A percentile compares a stretch with the other conserved stretches of the same genome.
Evolutionary conservation across 2,113 vertebrate genomes (phyloP).

Genomic region (Archilochus colubris): DNA sequence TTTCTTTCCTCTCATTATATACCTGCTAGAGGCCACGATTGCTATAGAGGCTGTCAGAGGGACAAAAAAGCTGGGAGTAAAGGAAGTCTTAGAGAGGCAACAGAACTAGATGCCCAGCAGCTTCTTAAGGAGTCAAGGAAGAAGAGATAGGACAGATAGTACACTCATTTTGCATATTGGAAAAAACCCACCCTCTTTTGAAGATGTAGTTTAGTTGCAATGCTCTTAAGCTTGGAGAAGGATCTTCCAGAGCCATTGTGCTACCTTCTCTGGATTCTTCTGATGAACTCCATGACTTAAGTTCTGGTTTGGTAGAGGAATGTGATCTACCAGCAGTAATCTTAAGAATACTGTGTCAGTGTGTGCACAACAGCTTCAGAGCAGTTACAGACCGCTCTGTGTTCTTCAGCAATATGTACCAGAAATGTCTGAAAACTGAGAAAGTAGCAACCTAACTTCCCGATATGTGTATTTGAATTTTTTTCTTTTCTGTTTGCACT

Average conservation of each 20-base stretch:
- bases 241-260: neutral
- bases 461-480: neutral
- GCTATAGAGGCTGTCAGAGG: neutral
- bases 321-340: neutral
- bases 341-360: neutral
- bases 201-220: neutral
- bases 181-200: neutral
- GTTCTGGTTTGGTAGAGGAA: neutral
- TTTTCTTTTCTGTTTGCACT: neutral
- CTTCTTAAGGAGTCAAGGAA: neutral
- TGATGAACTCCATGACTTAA: neutral
- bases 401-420: neutral
- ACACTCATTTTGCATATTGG: neutral
- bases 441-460: neutral
- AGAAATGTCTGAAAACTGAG: neutral
- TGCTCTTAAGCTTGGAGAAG: neutral
- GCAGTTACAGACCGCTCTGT: neutral
- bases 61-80: neutral
- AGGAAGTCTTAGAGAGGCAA: neutral
- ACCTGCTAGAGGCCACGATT: neutral
- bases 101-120: neutral
- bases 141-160: neutral
- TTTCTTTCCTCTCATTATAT: neutral
- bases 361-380: neutral
- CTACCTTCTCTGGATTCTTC: neutral